Percentiles rank a stretch among this genome's conserved stretches.
phyloP scores from a whole-genome alignment of 2,113 vertebrate genomes.

The Oenanthe oenanthe region DNA sequence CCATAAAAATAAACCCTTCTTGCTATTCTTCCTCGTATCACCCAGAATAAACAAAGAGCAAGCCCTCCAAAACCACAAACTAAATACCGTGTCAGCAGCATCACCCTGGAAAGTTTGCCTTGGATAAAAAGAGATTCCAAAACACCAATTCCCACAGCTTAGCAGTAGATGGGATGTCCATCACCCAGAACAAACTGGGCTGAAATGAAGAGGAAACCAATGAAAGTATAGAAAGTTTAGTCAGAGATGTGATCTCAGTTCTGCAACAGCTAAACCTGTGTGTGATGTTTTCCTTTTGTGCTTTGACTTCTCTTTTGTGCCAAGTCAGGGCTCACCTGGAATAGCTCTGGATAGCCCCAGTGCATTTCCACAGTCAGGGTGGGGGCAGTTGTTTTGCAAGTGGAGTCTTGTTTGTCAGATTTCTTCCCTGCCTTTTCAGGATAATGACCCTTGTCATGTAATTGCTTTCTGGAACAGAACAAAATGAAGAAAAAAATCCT shows the following conservation, averaged over 20 bases:
- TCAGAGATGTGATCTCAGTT: background rate
- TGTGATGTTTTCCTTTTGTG: background rate
- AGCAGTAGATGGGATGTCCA: background rate
- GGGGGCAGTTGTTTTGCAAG: background rate
- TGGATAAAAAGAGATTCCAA: constrained; percentile 30
- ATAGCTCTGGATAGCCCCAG: background rate
- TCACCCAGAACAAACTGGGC: background rate
- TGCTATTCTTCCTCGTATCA: constrained; percentile 20
- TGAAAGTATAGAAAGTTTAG: constrained; percentile 19
- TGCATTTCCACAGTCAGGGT: background rate
- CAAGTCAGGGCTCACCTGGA: background rate
- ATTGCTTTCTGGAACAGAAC: background rate
- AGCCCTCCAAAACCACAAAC: constrained; percentile 13
- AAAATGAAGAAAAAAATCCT: background rate
- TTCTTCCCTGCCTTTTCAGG: background rate
- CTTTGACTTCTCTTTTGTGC: background rate
- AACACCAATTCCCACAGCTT: background rate
- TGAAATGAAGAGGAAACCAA: background rate
- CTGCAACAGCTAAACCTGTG: background rate
- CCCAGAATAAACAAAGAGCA: constrained; percentile 36
- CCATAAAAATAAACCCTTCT: constrained; percentile 19
- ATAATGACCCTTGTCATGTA: background rate
- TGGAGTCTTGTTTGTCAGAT: background rate
- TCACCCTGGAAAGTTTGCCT: constrained; percentile 22
- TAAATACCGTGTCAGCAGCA: constrained; percentile 58